Base-by-base conservation (phyloP, 1,140 invertebrate genomes). In the Sipha flava region DNA sequence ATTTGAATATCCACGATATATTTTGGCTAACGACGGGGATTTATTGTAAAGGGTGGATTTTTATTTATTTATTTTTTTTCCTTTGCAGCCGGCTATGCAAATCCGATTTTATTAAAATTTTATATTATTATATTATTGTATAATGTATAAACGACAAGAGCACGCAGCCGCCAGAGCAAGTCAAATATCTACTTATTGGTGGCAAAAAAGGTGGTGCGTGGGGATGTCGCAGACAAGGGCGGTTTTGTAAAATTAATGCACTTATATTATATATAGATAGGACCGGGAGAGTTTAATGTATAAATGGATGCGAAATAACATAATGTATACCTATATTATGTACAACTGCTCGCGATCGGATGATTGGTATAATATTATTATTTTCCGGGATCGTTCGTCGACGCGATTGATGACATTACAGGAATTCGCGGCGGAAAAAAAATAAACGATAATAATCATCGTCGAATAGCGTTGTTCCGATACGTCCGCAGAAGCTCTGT, bases 71-170 rank as follows among this genome's bases (percentile, higher is more conserved):
- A 40, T 64, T 43, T 68, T 43, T 26, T 5, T 16, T 68, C 26
- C 29, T 68, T 45, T 68, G 66, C 40, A 68, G 66, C 66, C 66
- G 66, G 66, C 66, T 45, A 68, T 68, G 66, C 66, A 68, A 68
- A 68, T 68, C 66, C 66, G 64, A 68, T 68, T 68, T 68, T 68
- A 68, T 68, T 68, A 68, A 68, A 68, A 68, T 68, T 43, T 43
- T 34, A 43, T 68, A 68, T 68, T 68, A 68, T 68, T 23, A 23
- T 43, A 68, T 43, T 43, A 43, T n/a, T 49, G 14, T 49, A n/a
- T 49, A 49, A 9, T 26, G 21, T 43, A 68, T 40, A 68, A 43
- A 68, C 40, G 64, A 68, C 64, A 43, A 68, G 37, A 68, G 64
- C 64, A 68, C 37, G 64, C 37, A 40, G 14, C 64, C 62, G 14